A percentile compares a stretch with the other conserved stretches of the same genome.
phyloP scores from a whole-genome alignment of 2,888 invertebrate genomes.

The Orthonevra nobilis region DNA sequence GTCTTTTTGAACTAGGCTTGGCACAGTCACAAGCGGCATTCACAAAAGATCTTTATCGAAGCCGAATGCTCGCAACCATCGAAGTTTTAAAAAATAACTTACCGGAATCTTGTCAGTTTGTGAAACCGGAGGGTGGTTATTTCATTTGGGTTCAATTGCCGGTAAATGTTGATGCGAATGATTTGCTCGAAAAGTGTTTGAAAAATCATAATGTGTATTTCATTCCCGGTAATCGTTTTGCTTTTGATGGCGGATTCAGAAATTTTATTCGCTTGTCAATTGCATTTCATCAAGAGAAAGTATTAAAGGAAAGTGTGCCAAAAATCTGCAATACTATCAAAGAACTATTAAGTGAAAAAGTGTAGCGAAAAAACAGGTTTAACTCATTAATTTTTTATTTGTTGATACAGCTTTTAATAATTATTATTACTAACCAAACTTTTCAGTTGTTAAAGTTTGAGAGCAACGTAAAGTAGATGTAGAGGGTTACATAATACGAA shows the following conservation, averaged over 20 bases:
- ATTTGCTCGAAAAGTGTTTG: conserved; percentile 80
- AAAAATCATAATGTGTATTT: conserved; percentile 80
- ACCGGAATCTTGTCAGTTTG: conserved; percentile 79
- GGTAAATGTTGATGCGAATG: conserved; percentile 74
- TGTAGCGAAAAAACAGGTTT: no score
- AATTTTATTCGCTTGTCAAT: conserved; percentile 81
- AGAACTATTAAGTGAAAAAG: conserved; percentile 75
- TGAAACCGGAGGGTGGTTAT: conserved; percentile 82
- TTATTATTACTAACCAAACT: no score
- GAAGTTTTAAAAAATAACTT: conserved; percentile 79
- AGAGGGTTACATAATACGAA: no score
- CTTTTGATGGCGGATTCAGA: conserved; percentile 75
- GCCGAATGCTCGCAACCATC: conserved; percentile 80
- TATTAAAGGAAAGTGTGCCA: conserved; percentile 77
- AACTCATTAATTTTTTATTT: no score
- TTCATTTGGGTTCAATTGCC: conserved; percentile 84
- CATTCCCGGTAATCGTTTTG: conserved; percentile 80
- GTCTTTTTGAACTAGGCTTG: conserved; percentile 81
- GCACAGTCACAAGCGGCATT: conserved; percentile 80
- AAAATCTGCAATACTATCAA: conserved; percentile 79
- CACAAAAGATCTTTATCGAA: conserved; percentile 79
- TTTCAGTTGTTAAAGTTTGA: no score
- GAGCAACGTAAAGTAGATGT: no score
- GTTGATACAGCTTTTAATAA: no score
- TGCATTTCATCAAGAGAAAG: conserved; percentile 80